Evolutionary conservation across 1,140 invertebrate species (phyloP), one percentile per base, ranked within the genome.

Genomic region (Bathynomus jamesi): DNA sequence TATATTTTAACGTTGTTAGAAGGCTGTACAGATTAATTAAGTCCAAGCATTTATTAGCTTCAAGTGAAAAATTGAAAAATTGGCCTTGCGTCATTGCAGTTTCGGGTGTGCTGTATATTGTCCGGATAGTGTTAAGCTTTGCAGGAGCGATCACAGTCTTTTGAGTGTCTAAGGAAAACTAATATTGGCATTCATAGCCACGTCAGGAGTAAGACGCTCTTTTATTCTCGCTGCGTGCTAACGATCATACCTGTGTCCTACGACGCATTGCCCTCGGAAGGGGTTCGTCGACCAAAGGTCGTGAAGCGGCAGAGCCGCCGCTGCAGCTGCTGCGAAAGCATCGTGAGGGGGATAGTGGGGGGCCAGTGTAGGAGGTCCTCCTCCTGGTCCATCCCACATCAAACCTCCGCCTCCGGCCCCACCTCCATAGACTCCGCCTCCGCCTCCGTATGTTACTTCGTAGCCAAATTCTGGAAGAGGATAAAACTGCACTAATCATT

Each of bases 321-420:
- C 73, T 27, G 78, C 78, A 24, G 76, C 75, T 21, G 79, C 79
- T 27, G 79, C 79, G 24, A 78, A 77, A 27, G 78, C 78, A 27
- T 76, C 76, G 25, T 76, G 75, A 8, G 76, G 62, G 40, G 79
- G 73, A 67, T 76, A 76, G 69, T 78, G 77, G 69, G 78, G 76
- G 25, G 67, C 69, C 13, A 77, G 53, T 5, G 71, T 63, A 30
- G 73, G 60, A 1, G 65, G 67, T 62, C 73, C 70, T 7, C 67
- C 61, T 0, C 67, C 74, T 5, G 68, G 61, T 29, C 63, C 68
- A 13, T 76, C 74, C 74, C 74, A 76, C 64, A 76, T 71, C n/a
- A 76, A 71, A 27, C 70, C 71, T 25, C 31, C 61, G 11, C 61
- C 61, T 28, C 61, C 61, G 27, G 74, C 46, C 21, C 74, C 74